Evolutionary conservation across 1,140 invertebrate species (phyloP).

Genomic region (Lordiphosa clarofinis): DNA sequence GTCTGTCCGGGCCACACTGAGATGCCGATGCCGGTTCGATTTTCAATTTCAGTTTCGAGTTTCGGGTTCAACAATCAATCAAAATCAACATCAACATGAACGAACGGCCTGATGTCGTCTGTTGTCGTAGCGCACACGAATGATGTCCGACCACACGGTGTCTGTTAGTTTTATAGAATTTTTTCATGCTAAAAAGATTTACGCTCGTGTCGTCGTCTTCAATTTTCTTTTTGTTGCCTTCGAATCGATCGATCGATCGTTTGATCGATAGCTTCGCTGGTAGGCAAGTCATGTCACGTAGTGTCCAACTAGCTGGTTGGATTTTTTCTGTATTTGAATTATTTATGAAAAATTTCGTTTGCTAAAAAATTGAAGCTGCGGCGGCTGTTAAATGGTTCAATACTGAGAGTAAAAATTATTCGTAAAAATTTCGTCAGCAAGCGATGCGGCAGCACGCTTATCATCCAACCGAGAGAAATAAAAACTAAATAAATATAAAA

Average conservation of each 20-base stretch:
- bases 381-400: conserved; percentile 55
- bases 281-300: conserved; percentile 58
- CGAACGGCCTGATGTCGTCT: conserved; percentile 31
- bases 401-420: conserved; percentile 45
- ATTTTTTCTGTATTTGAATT: conserved; percentile 57
- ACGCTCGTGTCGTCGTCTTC: conserved; percentile 74
- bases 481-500: conserved; percentile 5
- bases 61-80: conserved; percentile 62
- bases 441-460: conserved; percentile 30
- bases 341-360: conserved; percentile 63
- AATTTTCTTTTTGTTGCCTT: conserved; percentile 71
- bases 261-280: conserved; percentile 71
- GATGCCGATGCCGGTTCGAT: conserved; percentile 36
- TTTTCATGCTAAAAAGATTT: conserved; percentile 78
- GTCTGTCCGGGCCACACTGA: conserved; percentile 40
- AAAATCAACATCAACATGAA: conserved; percentile 18
- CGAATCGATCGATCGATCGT: conserved; percentile 36
- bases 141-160: conserved; percentile 71
- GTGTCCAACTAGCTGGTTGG: conserved; percentile 37
- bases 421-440: conserved; percentile 62
- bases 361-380: conserved; percentile 31
- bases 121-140: conserved; percentile 68
- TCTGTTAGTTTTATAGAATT: conserved; percentile 79
- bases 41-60: conserved; percentile 56
- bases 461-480: conserved; percentile 16